Evolutionary conservation across 2,113 vertebrate genomes (phyloP), one percentile per base, ranked within the genome.

Genomic region (Hyperopisus bebe): DNA sequence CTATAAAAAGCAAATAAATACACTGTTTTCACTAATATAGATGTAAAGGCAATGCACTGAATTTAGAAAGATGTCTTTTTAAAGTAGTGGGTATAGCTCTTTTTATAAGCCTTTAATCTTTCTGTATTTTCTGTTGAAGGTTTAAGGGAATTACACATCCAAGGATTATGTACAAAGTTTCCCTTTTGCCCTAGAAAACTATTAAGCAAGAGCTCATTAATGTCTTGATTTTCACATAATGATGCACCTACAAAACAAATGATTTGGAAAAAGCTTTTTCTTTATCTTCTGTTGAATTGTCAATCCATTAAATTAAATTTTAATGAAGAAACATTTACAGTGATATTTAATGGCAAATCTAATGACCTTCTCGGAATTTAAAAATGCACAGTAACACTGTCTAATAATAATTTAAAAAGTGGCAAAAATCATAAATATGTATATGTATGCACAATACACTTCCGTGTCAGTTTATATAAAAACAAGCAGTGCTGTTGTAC

Each of bases 11-110:
- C 27, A 77, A 39, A 39, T 77, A 39, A 77, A 77, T 39, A 35
- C 70, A 15, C 31, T 39, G 1, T 15, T 17, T 80, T 42, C 35
- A 80, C 35, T 0, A 39, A 42, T 80, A 70, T 80, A 42, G 35
- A 42, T 42, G 74, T 80, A 80, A 80, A 39, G 74, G 74, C 35
- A 19, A 42, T 80, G 35, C 35, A 80, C 4, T 80, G 4, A 39
- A 80, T 42, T 77, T 80, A 80, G 74, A 39, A 77, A 77, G 74
- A 15, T 77, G 74, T 80, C 31, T 39, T 77, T 77, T 80, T 80
- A 80, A 80, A 80, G 13, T 80, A 80, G 74, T 80, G 74, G 74
- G 74, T 80, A 80, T 80, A 80, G 74, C 74, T 80, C 74, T 80
- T 80, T 42, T 42, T 70, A 70, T 31, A 31, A 70, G 62, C 62